Base-by-base conservation (phyloP, 2,113 vertebrate genomes). In the Empidonax alnorum region DNA sequence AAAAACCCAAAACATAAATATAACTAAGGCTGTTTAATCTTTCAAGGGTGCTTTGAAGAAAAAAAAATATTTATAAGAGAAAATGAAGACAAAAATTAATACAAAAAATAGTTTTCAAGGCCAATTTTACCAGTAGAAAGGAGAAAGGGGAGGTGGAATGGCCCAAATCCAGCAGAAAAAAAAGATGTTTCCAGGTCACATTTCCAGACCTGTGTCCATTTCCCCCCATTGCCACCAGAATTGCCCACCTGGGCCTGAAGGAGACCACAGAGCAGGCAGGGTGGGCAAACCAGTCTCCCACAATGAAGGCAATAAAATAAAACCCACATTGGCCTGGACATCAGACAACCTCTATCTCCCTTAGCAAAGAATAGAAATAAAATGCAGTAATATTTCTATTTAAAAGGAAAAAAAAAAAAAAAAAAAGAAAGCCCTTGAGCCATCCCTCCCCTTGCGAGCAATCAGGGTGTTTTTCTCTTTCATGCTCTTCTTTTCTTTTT, bases 11-110 rank as follows among this genome's bases (percentile, higher is more conserved):
- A 10, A 37, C n/a, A 7, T 7, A 23, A 24, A 27, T 25, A 67
- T 6, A 33, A 59, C 10, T 11, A 19, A 74, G 15, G 12, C 5
- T 33, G 33, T 66, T 68, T 55, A 46, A 13, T 4, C 9, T 35
- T 91, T 18, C 24, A 8, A 6, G 37, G 12, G 13, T 44, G 5
- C 3, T 6, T 6, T 19, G 10, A 49, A n/a, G 63, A 17, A 55
- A n/a, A 68, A 68, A 68, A 35, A 33, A 39, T 9, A 55, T 46
- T 84, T 35, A 8, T 2, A n/a, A 75, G 35, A 47, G 7, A 41
- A 59, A 77, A 62, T 10, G 6, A 56, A 0, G 1, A 55, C 23
- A 66, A 23, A 37, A 59, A 49, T 9, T 5, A 58, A 0, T 1
- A 61, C 14, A 67, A 24, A 37, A 72, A 44, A 10, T 21, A 14